Evolutionary conservation across 2,797 vertebrate genomes (phyloP), one percentile per base, ranked within the genome.

Genomic region (Catharus ustulatus): DNA sequence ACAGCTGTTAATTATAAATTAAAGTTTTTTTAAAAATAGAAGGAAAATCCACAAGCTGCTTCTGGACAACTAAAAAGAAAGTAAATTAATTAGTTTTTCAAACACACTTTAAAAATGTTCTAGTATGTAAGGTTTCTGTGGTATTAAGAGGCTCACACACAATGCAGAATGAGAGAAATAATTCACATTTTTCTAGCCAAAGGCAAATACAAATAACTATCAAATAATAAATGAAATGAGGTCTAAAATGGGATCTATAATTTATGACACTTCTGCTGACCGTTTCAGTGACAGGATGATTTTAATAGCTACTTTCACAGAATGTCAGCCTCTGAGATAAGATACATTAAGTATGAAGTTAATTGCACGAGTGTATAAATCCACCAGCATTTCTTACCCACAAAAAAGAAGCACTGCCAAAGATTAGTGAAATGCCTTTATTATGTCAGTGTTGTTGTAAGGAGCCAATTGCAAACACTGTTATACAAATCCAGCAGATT

Each of bases 251-350:
- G 63, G n/a, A 61, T 78, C 55, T 69, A 34, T 81, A 94, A 87
- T 81, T 87, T 86, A 93, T 64, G 55, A 38, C 18, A 86, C 93
- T 58, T 83, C 66, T 64, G n/a, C 58, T 95, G 89, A 91, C 79
- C 27, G 4, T 64, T 92, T 83, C 64, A 86, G 38, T 40, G 51
- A 64, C 40, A 78, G 24, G 14, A 69, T 55, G 77, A 67, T 77
- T 93, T 80, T 80, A 87, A 92, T 89, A 71, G 49, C 34, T 87
- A 23, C 54, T 83, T 91, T 87, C 61, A 68, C 54, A 85, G 58
- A 68, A 72, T 15, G 42, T 45, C 52, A 93, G 57, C 45, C 61
- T 67, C 76, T 54, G 42, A 83, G 72, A 94, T 38, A 82, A 79
- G 52, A 68, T 36, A 43, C 46, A 77, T 74, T 61, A 61, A 87